Base-by-base conservation (phyloP, 2,888 invertebrate species). In the Autographa pulchrina region DNA sequence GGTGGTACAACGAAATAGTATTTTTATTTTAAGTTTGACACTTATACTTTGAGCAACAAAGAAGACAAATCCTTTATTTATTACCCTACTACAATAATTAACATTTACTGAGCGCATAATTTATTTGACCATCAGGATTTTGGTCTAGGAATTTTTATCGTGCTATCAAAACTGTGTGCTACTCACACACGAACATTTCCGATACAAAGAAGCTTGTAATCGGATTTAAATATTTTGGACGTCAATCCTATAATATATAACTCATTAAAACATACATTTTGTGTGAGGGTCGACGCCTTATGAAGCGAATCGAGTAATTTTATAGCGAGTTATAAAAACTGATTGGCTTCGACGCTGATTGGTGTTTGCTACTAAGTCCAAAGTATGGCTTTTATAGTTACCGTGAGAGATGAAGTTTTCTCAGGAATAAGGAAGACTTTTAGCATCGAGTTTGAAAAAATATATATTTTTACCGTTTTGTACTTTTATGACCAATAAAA, bases 281-380 rank as follows among this genome's bases (percentile, higher is more conserved):
- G 78, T 76, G 76, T 81, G 80, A 83, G 84, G 85, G 86, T 88
- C 87, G 86, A 85, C 86, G 89, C 82, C 86, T 87, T 88, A 86
- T 85, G 85, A 79, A 87, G 77, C 85, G 82, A 85, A 85, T 86
- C 85, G 78, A 85, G 87, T 85, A 82, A 87, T 88, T 91, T 90
- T 89, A 92, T 89, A 83, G 84, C 80, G 71, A 83, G 81, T 86
- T 86, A 90, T 89, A 92, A 92, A 89, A 91, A 89, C 86, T 85
- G 84, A 86, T 86, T 84, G 75, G 83, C 73, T 75, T 72, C 63
- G 73, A 68, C 62, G 60, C 64, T 69, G 76, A 80, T 75, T 78
- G 70, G 69, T 71, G 70, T 69, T 59, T 75, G 81, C 82, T 82
- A 81, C 82, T 75, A 84, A 81, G 77, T 75, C 64, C 65, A 61